Conservation (phyloP, 1,140 invertebrate genomes). For the Cheumatopsyche charites region DNA sequence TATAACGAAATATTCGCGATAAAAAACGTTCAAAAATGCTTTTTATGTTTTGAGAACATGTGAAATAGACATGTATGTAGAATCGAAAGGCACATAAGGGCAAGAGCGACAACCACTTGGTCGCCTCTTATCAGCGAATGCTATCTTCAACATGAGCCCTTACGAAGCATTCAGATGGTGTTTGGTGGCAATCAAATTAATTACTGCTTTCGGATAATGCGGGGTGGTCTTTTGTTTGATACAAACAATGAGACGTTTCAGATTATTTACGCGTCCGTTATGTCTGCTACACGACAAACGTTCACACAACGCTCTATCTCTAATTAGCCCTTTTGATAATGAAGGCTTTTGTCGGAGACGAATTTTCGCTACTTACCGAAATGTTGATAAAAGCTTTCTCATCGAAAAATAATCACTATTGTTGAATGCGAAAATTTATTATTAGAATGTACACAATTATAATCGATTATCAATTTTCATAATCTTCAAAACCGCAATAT, state of each 20-base stretch:
- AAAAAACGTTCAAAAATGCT: too few relatives aligned
- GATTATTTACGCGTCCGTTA: slow-evolving; percentile 26
- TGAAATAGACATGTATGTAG: too few relatives aligned
- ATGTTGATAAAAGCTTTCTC: not conserved
- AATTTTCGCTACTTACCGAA: not conserved
- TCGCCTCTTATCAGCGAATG: not conserved
- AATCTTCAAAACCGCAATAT: too few relatives aligned
- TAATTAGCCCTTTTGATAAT: slow-evolving; percentile 1
- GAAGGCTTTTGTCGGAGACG: too few relatives aligned
- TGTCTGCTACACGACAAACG: too few relatives aligned
- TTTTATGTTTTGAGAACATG: too few relatives aligned
- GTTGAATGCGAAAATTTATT: not conserved
- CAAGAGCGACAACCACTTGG: not conserved
- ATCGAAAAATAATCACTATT: not conserved
- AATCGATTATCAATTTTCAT: too few relatives aligned
- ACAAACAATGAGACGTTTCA: slow-evolving; percentile 12
- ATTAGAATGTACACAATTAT: too few relatives aligned
- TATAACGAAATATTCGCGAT: too few relatives aligned
- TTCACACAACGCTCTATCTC: not conserved
- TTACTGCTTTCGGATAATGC: not conserved
- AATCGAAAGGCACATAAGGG: too few relatives aligned
- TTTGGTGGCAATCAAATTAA: slow-evolving; percentile 16
- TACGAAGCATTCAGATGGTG: too few relatives aligned
- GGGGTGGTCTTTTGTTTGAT: not conserved
- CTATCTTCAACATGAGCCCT: not conserved